phyloP scores from a whole-genome alignment of 2,113 vertebrate genomes.

The Zosterops pallidus region DNA sequence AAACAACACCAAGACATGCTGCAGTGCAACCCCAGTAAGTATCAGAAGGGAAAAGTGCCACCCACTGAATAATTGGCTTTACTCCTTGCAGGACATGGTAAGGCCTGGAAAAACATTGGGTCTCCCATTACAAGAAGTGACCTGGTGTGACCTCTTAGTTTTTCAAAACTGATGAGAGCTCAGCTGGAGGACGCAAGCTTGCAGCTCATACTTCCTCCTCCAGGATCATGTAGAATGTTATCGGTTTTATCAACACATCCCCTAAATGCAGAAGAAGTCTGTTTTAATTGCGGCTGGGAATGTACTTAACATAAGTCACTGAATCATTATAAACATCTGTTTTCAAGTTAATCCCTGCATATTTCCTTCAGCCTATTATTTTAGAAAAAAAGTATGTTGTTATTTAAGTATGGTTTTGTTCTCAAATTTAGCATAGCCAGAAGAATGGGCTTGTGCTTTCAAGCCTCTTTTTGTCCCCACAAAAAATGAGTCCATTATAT shows the following conservation, averaged over 20 bases:
- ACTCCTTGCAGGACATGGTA: background rate
- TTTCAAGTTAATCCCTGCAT: conserved; percentile 27
- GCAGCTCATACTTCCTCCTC: conserved; percentile 30
- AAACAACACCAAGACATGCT: background rate
- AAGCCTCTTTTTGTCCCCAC: background rate
- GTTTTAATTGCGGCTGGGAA: conserved; percentile 45
- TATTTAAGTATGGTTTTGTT: conserved; percentile 2
- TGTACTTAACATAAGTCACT: conserved; percentile 25
- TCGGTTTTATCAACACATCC: conserved; percentile 58
- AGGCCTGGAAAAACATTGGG: background rate
- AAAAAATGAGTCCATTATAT: background rate
- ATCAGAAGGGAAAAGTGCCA: background rate
- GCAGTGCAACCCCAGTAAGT: background rate
- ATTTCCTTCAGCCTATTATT: conserved; percentile 48
- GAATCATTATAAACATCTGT: conserved; percentile 44
- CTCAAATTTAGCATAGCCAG: conserved; percentile 9
- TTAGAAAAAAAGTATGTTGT: background rate
- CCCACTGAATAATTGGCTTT: background rate
- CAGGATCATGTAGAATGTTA: conserved; percentile 50
- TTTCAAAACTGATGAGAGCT: conserved; percentile 22
- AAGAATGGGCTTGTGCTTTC: background rate
- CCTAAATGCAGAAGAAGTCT: conserved; percentile 35
- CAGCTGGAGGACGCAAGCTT: conserved; percentile 9
- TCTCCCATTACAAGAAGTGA: background rate
- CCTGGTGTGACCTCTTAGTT: background rate